phyloP scores from a whole-genome alignment of 30 jellyfish, hydroid and myxozoan species.

The Catostylus mosaicus region DNA sequence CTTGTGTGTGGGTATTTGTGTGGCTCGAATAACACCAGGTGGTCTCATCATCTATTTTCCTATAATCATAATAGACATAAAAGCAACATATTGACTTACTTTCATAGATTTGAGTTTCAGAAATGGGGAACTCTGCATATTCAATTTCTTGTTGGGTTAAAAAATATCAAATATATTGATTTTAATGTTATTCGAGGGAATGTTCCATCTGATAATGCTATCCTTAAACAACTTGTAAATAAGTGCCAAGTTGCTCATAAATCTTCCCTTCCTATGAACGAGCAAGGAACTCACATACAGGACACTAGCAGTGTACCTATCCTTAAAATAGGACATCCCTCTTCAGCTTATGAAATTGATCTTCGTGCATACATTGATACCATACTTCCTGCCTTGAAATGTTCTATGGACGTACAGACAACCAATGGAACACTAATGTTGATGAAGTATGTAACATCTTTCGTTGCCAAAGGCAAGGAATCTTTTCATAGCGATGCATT shows the following conservation, averaged over 20 bases:
- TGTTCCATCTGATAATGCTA: not conserved
- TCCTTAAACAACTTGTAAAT: not conserved
- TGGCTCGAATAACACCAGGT: constrained; percentile 21
- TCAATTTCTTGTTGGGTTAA: constrained; percentile 57
- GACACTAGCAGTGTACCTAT: not conserved
- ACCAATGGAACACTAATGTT: not conserved
- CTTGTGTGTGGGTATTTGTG: constrained; percentile 43
- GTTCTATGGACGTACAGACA: constrained; percentile 29
- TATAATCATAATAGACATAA: not conserved
- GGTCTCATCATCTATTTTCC: constrained; percentile 27
- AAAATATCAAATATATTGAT: not conserved
- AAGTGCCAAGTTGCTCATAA: constrained; percentile 16
- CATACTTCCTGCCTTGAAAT: not conserved
- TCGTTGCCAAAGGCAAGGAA: constrained; percentile 8
- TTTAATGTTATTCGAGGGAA: constrained; percentile 9
- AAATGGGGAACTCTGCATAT: constrained; percentile 39
- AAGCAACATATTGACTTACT: constrained; percentile 13
- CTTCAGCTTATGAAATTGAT: not conserved
- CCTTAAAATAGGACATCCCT: not conserved
- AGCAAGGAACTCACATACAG: not conserved
- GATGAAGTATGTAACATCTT: constrained; percentile 12
- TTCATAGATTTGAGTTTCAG: constrained; percentile 59
- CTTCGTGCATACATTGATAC: constrained; percentile 1
- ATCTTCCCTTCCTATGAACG: constrained; percentile 4
- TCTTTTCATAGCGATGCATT: constrained; percentile 6